Evolutionary conservation across 2,113 vertebrate genomes (phyloP), one percentile per base, ranked within the genome.

Genomic region (Xenopus laevis): DNA sequence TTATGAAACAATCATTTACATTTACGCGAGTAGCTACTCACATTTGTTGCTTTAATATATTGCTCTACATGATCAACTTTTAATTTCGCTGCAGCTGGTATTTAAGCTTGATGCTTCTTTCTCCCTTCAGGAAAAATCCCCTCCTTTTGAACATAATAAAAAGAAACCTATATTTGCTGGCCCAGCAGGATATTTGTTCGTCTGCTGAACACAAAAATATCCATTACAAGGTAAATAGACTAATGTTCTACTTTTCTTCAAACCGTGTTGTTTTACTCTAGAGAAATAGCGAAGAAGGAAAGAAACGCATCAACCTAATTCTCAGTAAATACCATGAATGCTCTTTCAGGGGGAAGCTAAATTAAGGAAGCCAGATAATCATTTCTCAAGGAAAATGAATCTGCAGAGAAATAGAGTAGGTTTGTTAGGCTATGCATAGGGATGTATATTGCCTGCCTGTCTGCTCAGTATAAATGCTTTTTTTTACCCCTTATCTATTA

Each of bases 151-250:
- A 62, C 45, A 63, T 63, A 69, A 76, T 69, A 69, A 68, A 69
- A 53, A 47, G 46, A 63, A 76, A 55, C 9, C 21, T 46, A 76
- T 76, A 62, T 55, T 69, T 65, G 73, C 73, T 33, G 44, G 44
- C 65, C 57, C 58, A 76, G 73, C 65, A 76, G 65, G 73, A 76
- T 76, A 76, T 76, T 69, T 69, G 59, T 59, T 63, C 68, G 65
- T 53, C 73, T 62, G 57, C 65, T 63, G 66, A 76, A 76, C 57
- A 76, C 73, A 68, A 76, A 27, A 76, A 76, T 69, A 76, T 69
- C 65, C 46, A 76, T 76, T 76, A 76, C 65, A 63, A 69, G 65
- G 58, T 50, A 69, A 76, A 76, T 55, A 76, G 73, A 76, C 66
- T 76, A 76, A 76, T 76, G 73, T 76, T 62, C 65, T 63, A 52